These are phyloP conservation scores for Coranthus polyacanthus DNA, from an alignment of 2,797 vertebrate genomes.

Conservation along the genomic window DNA sequence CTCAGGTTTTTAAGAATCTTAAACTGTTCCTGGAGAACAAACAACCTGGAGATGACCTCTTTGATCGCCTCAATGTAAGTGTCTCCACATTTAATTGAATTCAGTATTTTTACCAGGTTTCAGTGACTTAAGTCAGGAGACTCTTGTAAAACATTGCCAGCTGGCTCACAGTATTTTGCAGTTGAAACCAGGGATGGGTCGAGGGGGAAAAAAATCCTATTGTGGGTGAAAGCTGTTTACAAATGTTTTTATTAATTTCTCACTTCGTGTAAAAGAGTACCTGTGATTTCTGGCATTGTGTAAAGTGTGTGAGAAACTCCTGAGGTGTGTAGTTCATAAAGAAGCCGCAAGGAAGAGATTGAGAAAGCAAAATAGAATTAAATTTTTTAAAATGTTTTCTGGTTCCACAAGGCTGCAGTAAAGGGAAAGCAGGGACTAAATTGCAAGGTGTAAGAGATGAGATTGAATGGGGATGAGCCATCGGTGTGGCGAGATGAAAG, in stretches of 20 bases:
- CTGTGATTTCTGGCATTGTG: not conserved
- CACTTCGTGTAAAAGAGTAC: not conserved
- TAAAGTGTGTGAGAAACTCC: constrained; percentile 6
- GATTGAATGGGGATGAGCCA: constrained; percentile 64
- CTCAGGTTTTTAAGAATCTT: constrained; percentile 88
- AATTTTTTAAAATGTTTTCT: constrained; percentile 15
- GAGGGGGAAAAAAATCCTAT: too few relatives aligned
- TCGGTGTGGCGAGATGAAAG: constrained; percentile 73
- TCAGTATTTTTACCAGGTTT: too few relatives aligned
- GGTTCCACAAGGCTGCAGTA: constrained; percentile 29
- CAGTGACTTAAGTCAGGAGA: too few relatives aligned
- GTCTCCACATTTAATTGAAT: not conserved
- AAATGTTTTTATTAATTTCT: constrained; percentile 4
- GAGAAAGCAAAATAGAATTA: constrained; percentile 45
- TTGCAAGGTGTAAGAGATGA: constrained; percentile 57
- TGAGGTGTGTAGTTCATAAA: constrained; percentile 18
- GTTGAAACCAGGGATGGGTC: not conserved
- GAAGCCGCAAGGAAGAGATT: constrained; percentile 4
- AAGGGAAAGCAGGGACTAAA: constrained; percentile 39
- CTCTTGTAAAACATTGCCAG: not conserved
- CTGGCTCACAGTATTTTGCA: too few relatives aligned
- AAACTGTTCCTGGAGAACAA: constrained; percentile 86
- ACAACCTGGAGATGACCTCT: constrained; percentile 83
- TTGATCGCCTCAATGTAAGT: constrained; percentile 84
- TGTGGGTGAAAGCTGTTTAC: not conserved